Evolutionary conservation across 2,888 invertebrate species (phyloP), one percentile per base, ranked within the genome.

Genomic region (Pilophorus perplexus): DNA sequence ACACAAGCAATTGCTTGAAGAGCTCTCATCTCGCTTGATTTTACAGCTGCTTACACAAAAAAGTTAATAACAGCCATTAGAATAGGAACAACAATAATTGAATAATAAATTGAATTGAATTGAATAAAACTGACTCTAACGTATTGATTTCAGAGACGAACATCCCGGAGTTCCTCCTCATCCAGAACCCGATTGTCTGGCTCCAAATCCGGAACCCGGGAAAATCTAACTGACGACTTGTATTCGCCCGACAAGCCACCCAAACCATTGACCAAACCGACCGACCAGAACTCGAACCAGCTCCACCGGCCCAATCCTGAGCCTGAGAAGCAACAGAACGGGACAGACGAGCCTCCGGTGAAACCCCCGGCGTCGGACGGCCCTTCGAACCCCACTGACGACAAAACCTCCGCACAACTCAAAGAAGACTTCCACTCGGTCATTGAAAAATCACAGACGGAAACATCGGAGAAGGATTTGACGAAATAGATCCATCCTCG

Each of bases 251-350:
- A 55, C 16, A 65, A 65, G 25, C 44, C 55, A 18, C 27, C 23
- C 2, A 66, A 67, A 64, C 59, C 66, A 4, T 14, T 42, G 23
- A 18, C 52, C 16, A 55, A 62, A 46, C 69, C 69, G 27, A 70
- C 67, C n/a, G 69, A 70, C 42, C 69, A 70, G 55, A 70, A 70
- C 62, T 70, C 66, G 8, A 70, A 70, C 46, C 68, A 68, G 40
- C 59, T 70, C n/a, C 55, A 48, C 33, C 42, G 59, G 25, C n/a
- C 42, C 16, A 66, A 62, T 40, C 16, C 22, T 1, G 54, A 64
- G 12, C 23, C 60, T 14, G 67, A 48, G 18, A 25, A 8, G 8
- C 25, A 46, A 28, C 28, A 28, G 6, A 37, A 33, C n/a, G 28
- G 14, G 23, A 46, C 46, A n/a, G 3, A 46, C 23, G 46, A 44